Conservation (phyloP, 2,113 vertebrate genomes). For the Engystomops pustulosus region DNA sequence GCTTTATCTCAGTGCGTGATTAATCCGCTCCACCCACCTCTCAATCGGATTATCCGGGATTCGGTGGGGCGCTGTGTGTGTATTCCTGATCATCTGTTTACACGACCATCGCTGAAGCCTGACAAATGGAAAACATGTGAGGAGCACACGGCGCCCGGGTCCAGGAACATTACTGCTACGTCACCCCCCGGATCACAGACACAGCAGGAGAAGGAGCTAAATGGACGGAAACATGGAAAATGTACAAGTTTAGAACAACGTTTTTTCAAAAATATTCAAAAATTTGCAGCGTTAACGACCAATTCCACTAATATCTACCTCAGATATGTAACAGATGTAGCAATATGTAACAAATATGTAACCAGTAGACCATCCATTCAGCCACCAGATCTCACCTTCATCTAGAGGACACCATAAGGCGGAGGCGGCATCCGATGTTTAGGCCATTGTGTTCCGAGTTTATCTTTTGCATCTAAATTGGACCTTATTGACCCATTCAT, state of each 20-base stretch:
- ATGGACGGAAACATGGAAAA: too few relatives aligned
- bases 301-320: not conserved
- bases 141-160: not conserved
- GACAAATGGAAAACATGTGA: conserved; percentile 18
- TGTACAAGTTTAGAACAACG: too few relatives aligned
- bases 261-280: not conserved
- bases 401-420: not conserved
- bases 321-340: too few relatives aligned
- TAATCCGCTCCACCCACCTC: conserved; percentile 2
- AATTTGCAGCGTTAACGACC: not conserved
- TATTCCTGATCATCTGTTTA: conserved; percentile 29
- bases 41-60: conserved; percentile 28
- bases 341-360: too few relatives aligned
- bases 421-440: not conserved
- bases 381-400: not conserved
- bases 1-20: conserved; percentile 2
- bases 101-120: not conserved
- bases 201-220: too few relatives aligned
- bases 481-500: too few relatives aligned
- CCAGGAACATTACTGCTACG: not conserved
- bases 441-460: too few relatives aligned
- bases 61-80: not conserved
- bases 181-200: too few relatives aligned
- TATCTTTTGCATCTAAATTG: too few relatives aligned
- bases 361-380: not conserved